A percentile compares a stretch with the other conserved stretches of the same genome.
These are phyloP conservation scores for Drosophila aff. DNA, from an alignment of 1,140 invertebrate species.

Conservation along the genomic window DNA sequence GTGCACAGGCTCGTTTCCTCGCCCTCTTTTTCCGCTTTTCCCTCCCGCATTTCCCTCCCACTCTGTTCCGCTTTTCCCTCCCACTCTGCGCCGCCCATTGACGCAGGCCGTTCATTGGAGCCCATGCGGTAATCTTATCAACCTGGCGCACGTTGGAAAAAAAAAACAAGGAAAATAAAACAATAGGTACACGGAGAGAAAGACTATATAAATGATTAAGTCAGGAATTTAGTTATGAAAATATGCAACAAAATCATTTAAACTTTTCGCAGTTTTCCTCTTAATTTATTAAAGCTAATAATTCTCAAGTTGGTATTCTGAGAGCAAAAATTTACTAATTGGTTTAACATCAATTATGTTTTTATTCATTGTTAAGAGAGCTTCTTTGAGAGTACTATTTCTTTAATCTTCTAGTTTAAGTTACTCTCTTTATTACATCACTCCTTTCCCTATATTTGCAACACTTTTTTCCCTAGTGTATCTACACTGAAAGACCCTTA, in stretches of 20 bases:
- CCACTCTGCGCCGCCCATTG: constrained; percentile 30
- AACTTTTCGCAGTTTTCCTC: background rate
- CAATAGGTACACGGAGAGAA: constrained; percentile 17
- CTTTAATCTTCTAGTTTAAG: background rate
- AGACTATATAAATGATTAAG: no score
- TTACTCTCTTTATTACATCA: background rate
- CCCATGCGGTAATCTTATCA: constrained; percentile 50
- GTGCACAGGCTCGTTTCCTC: constrained; percentile 15
- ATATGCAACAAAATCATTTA: background rate
- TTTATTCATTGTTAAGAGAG: no score
- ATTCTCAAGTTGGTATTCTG: no score
- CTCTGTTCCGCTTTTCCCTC: background rate
- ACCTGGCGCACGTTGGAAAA: constrained; percentile 39
- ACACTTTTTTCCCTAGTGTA: background rate
- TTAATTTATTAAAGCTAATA: background rate
- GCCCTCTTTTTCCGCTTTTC: background rate
- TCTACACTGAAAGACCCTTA: constrained; percentile 30
- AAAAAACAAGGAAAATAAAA: constrained; percentile 24
- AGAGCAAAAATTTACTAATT: background rate
- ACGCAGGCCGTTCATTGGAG: constrained; percentile 52
- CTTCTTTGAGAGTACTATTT: background rate
- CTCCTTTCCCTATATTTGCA: background rate
- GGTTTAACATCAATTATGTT: background rate
- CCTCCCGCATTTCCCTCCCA: background rate
- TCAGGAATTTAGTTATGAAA: background rate